Evolutionary conservation across 2,113 vertebrate species (phyloP).

Genomic region (Apteryx owenii): DNA sequence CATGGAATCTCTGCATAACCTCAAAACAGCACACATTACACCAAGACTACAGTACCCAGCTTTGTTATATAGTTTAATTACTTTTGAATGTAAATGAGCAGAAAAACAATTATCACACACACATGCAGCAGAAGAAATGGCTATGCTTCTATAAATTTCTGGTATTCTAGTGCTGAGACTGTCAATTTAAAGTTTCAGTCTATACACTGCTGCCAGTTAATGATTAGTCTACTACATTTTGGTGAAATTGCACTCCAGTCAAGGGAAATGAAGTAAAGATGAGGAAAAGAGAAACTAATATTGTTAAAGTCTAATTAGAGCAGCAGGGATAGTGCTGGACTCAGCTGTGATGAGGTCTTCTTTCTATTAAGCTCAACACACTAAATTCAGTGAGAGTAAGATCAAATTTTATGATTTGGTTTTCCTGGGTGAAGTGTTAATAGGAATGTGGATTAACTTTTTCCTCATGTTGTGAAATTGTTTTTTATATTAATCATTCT

Average conservation of each 20-base stretch:
- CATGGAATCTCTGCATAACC: neutral
- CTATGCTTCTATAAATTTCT: constrained; percentile 21
- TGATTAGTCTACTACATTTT: constrained; percentile 10
- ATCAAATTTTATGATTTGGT: constrained; percentile 27
- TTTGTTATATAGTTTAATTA: constrained; percentile 8
- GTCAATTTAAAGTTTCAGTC: constrained; percentile 35
- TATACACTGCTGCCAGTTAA: constrained; percentile 30
- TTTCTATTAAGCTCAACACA: constrained; percentile 16
- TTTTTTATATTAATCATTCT: neutral
- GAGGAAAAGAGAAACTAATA: neutral
- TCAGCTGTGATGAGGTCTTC: neutral
- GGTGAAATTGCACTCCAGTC: constrained; percentile 50
- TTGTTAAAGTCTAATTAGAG: constrained; percentile 36
- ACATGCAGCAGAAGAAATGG: neutral
- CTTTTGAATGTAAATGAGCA: constrained; percentile 26
- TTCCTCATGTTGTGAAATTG: neutral
- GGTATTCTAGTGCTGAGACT: neutral
- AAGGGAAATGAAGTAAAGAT: constrained; percentile 59
- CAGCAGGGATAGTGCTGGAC: neutral
- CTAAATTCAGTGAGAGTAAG: constrained; percentile 19
- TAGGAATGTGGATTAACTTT: constrained; percentile 16
- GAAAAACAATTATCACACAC: constrained; percentile 26
- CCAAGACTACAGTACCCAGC: neutral
- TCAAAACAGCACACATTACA: neutral
- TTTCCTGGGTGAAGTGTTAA: constrained; percentile 30